Evolutionary conservation across 1,140 invertebrate genomes (phyloP).

Genomic region (Papilio aristodemus): DNA sequence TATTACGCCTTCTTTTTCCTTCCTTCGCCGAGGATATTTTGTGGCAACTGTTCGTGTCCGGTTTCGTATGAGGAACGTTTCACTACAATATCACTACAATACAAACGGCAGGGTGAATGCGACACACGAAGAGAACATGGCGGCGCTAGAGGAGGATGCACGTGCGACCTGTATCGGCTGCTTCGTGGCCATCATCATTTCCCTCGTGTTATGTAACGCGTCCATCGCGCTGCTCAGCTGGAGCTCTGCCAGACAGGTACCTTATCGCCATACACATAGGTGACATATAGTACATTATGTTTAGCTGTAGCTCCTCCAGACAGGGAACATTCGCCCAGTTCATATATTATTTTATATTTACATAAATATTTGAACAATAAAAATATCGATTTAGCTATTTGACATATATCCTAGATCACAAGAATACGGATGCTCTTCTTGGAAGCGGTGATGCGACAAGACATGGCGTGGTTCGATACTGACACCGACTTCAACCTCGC

Average conservation of each 20-base stretch:
- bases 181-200: conserved; percentile 79
- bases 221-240: conserved; percentile 83
- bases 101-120: conserved; percentile 71
- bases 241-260: conserved; percentile 81
- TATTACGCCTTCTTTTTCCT: too few relatives aligned
- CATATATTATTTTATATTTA: too few relatives aligned
- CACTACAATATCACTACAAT: too few relatives aligned
- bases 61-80: too few relatives aligned
- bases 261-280: too few relatives aligned
- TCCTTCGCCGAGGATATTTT: too few relatives aligned
- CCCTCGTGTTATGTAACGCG: conserved; percentile 83
- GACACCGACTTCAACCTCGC: conserved; percentile 93
- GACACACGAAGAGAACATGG: conserved; percentile 80
- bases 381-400: too few relatives aligned
- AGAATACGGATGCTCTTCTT: conserved; percentile 87
- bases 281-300: too few relatives aligned
- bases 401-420: conserved; percentile 81
- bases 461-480: conserved; percentile 95
- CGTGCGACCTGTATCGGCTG: conserved; percentile 83
- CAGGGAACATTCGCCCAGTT: too few relatives aligned
- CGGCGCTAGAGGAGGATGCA: conserved; percentile 83
- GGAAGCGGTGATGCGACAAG: conserved; percentile 89
- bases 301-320: too few relatives aligned
- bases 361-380: too few relatives aligned
- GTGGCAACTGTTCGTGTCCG: too few relatives aligned